phyloP scores from a whole-genome alignment of 2,797 vertebrate genomes.

The Pantherophis alleghaniensis region DNA sequence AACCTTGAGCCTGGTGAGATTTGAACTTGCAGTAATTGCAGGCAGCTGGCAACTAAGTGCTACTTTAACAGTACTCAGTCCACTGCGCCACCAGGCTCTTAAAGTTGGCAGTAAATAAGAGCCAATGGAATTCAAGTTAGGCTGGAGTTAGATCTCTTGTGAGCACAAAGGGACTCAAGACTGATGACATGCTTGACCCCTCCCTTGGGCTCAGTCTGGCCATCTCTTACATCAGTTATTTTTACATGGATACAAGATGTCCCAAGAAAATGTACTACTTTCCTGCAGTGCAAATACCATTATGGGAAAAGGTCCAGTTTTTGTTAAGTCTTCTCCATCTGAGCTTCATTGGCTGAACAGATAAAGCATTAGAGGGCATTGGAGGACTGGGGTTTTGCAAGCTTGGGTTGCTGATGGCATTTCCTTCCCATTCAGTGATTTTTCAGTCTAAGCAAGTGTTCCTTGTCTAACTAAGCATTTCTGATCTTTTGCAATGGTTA shows the following conservation, averaged over 20 bases:
- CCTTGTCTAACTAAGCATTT: neutral
- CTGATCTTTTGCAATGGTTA: neutral
- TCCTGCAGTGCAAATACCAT: neutral
- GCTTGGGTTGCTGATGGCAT: neutral
- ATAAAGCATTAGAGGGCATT: neutral
- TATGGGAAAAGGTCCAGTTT: neutral
- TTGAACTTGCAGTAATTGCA: too few relatives aligned
- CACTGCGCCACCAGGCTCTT: too few relatives aligned
- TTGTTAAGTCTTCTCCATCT: neutral
- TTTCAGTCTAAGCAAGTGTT: neutral
- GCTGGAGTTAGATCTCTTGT: neutral
- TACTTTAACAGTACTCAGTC: too few relatives aligned
- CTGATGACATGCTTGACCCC: neutral
- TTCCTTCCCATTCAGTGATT: neutral
- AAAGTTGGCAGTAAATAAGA: neutral
- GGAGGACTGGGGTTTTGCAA: neutral
- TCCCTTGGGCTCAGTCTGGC: neutral
- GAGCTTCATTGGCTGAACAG: neutral
- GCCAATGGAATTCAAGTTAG: neutral
- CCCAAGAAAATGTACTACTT: neutral
- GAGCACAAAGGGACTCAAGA: neutral
- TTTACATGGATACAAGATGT: conserved; percentile 19
- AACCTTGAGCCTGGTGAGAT: too few relatives aligned
- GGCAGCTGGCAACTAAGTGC: too few relatives aligned
- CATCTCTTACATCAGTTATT: neutral